Percentiles rank a stretch among this genome's conserved stretches.
Conservation (phyloP, 2,113 vertebrate genomes). For the Garra rufa region DNA sequence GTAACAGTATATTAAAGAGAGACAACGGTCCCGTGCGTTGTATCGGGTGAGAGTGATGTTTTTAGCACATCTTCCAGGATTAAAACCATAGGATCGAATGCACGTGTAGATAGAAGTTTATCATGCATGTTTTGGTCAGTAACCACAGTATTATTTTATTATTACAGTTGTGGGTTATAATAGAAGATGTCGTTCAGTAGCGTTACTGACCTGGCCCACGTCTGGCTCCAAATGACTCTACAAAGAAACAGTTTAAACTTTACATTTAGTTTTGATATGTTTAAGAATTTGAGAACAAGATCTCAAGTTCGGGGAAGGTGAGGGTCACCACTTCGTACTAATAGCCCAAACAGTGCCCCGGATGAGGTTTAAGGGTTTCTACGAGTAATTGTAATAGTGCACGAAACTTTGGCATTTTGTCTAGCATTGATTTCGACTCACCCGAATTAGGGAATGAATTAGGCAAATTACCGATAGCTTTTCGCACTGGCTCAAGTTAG, state of each 20-base stretch:
- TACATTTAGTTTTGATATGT: not conserved
- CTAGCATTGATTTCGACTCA: not conserved
- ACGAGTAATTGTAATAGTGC: slow-evolving; percentile 1
- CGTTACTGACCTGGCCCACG: not conserved
- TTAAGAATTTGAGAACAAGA: slow-evolving; percentile 11
- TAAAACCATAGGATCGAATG: not conserved
- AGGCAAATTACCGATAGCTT: not conserved
- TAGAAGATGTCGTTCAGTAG: not conserved
- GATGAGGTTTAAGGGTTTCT: slow-evolving; percentile 31
- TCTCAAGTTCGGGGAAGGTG: slow-evolving; percentile 53
- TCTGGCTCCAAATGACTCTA: not conserved
- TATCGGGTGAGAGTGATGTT: slow-evolving; percentile 48
- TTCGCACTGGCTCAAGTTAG: slow-evolving; percentile 25
- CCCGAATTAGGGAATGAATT: not conserved
- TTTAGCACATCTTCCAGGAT: slow-evolving; percentile 11
- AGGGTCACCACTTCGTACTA: slow-evolving; percentile 29
- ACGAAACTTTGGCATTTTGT: not conserved
- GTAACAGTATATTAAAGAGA: slow-evolving; percentile 58
- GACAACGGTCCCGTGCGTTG: slow-evolving; percentile 12
- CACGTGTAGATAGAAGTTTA: not conserved
- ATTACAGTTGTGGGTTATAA: not conserved
- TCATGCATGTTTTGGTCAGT: not conserved
- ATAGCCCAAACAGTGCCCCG: slow-evolving; percentile 17
- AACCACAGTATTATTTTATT: not conserved
- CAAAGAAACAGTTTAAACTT: not conserved